Evolutionary conservation across 2,113 vertebrate genomes (phyloP).

Genomic region (Phainopepla nitens): DNA sequence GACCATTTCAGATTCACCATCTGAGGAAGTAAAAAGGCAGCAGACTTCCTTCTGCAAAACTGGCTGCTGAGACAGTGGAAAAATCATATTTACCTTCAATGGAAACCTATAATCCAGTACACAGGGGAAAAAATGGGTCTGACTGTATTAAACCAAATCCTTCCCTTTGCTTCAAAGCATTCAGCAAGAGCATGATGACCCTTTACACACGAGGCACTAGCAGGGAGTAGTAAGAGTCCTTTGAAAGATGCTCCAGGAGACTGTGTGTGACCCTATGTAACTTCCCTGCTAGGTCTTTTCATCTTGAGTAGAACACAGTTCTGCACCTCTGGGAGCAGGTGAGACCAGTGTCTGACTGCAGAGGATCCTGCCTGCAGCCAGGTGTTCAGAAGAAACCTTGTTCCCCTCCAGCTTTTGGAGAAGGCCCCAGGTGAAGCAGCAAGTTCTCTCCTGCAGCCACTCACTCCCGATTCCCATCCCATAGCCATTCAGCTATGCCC

Average conservation of each 20-base stretch:
- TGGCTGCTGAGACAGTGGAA: neutral
- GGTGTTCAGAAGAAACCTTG: neutral
- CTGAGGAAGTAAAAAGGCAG: neutral
- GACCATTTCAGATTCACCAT: neutral
- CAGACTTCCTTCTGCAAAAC: neutral
- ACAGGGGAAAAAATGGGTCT: neutral
- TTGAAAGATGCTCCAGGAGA: neutral
- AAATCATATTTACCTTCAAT: neutral
- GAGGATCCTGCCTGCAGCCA: neutral
- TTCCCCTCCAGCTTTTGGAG: neutral
- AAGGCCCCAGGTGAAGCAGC: neutral
- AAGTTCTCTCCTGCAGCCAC: neutral
- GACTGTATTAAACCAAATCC: neutral
- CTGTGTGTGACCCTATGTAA: neutral
- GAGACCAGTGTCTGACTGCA: neutral
- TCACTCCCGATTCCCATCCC: fast-evolving
- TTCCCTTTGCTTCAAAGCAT: neutral
- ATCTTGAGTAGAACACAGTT: neutral
- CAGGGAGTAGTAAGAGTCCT: neutral
- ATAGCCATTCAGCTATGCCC: neutral
- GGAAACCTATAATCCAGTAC: neutral
- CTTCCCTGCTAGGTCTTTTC: neutral
- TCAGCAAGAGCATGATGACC: neutral
- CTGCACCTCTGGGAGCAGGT: neutral
- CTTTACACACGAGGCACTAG: neutral